These are phyloP conservation scores for Zosterops japonicus DNA, from an alignment of 2,113 vertebrate genomes.

Conservation along the genomic window DNA sequence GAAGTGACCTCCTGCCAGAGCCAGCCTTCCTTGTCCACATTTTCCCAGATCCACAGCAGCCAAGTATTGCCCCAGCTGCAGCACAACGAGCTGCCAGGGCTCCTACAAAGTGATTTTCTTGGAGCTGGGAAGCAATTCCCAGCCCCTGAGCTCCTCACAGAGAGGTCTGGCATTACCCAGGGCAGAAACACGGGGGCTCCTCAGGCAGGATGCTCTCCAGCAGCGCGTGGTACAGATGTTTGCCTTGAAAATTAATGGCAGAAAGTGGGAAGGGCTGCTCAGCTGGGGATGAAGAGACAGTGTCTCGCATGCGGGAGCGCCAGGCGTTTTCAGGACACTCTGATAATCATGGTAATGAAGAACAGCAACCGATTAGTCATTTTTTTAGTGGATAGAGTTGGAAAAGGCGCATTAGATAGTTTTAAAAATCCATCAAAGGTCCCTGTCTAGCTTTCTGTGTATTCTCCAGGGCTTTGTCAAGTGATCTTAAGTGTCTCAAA, in stretches of 20 bases:
- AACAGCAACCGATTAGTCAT: slow-evolving; percentile 36
- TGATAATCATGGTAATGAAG: background rate
- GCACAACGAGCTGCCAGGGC: background rate
- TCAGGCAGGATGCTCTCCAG: background rate
- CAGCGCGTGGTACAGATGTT: accelerated
- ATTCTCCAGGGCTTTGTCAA: slow-evolving; percentile 50
- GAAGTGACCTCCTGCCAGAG: background rate
- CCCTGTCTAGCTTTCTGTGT: slow-evolving; percentile 29
- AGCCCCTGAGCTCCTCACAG: accelerated
- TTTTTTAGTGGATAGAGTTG: slow-evolving; percentile 49
- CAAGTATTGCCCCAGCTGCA: background rate
- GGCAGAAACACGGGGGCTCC: accelerated
- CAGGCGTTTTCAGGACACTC: background rate
- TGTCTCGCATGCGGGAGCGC: accelerated
- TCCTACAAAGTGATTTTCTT: accelerated
- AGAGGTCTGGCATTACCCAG: accelerated
- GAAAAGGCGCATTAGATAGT: slow-evolving; percentile 46
- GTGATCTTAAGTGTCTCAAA: slow-evolving; percentile 48
- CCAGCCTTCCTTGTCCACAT: background rate
- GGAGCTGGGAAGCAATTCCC: background rate
- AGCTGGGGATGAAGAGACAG: background rate
- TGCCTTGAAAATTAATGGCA: background rate
- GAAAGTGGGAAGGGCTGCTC: background rate
- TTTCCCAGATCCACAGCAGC: background rate
- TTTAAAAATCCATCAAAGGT: slow-evolving; percentile 44